These are phyloP conservation scores for Parasteatoda lunata DNA, from an alignment of 2,888 invertebrate species.

Conservation along the genomic window DNA sequence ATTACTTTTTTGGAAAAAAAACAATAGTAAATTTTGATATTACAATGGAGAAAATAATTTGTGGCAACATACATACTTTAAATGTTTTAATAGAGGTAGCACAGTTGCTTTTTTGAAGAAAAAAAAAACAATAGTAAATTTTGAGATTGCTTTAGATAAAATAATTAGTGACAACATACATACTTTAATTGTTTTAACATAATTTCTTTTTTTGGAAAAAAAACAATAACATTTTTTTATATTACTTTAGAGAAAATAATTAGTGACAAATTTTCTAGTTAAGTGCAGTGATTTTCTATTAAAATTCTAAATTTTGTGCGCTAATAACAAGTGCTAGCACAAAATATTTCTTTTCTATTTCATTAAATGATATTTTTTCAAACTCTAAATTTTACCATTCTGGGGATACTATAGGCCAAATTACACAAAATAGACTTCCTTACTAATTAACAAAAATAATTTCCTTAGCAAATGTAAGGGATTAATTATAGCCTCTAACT, in stretches of 20 bases:
- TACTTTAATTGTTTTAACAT: neutral
- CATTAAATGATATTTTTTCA: slow-evolving; percentile 11
- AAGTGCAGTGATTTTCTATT: slow-evolving; percentile 51
- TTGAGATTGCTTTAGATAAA: too few relatives aligned
- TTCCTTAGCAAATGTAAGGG: slow-evolving; percentile 52
- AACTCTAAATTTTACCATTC: slow-evolving; percentile 19
- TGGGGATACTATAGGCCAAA: slow-evolving; percentile 39
- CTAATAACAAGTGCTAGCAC: slow-evolving; percentile 65
- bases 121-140: too few relatives aligned
- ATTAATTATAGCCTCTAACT: slow-evolving; percentile 15
- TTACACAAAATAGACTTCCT: slow-evolving; percentile 53
- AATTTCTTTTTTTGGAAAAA: slow-evolving; percentile 1
- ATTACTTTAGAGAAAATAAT: neutral
- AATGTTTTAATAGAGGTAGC: too few relatives aligned
- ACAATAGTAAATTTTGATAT: too few relatives aligned
- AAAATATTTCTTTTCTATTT: slow-evolving; percentile 31
- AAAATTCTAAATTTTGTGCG: slow-evolving; percentile 52
- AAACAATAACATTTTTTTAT: neutral
- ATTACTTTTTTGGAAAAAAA: too few relatives aligned
- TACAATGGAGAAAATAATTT: too few relatives aligned
- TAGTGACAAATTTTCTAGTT: neutral
- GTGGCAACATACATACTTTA: too few relatives aligned
- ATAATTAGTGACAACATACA: too few relatives aligned
- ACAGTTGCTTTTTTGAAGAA: too few relatives aligned
- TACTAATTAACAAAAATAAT: slow-evolving; percentile 62